Evolutionary conservation across 2,113 vertebrate genomes (phyloP).

Genomic region (Lepus americanus): DNA sequence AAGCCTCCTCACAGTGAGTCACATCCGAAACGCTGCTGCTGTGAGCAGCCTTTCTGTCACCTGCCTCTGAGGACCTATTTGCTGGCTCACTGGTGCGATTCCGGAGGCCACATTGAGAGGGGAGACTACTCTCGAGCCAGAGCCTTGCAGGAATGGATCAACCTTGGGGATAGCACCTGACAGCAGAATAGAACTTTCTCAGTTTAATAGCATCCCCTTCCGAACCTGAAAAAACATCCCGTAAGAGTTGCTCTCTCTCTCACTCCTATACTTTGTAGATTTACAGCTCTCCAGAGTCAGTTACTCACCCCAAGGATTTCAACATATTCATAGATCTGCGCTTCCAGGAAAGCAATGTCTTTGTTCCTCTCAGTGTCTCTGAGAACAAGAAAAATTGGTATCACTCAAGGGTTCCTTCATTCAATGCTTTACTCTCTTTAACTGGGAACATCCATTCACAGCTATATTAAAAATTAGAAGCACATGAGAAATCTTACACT

Average conservation of each 20-base stretch:
- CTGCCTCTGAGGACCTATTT: background rate
- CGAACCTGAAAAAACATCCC: background rate
- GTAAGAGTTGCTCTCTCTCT: background rate
- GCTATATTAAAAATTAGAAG: background rate
- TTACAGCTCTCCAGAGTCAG: background rate
- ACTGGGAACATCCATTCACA: background rate
- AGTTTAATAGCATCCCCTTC: slow-evolving; percentile 22
- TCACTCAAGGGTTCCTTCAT: slow-evolving; percentile 62
- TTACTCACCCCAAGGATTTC: slow-evolving; percentile 96
- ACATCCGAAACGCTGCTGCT: background rate
- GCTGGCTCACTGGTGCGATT: background rate
- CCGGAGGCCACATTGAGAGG: background rate
- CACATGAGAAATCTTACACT: background rate
- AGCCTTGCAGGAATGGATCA: background rate
- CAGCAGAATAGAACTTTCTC: background rate
- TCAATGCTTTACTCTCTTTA: background rate
- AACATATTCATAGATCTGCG: slow-evolving; percentile 98
- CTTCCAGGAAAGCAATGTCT: slow-evolving; percentile 97
- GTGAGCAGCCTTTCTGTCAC: background rate
- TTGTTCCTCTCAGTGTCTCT: slow-evolving; percentile 99
- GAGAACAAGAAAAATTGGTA: slow-evolving; percentile 72
- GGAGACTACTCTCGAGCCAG: background rate
- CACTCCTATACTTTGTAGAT: background rate
- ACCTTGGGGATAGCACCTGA: background rate
- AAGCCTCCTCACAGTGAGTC: background rate